Percentiles rank a stretch among this genome's conserved stretches.
phyloP scores from a whole-genome alignment of 2,888 invertebrate species.

The Adineta ricciae region DNA sequence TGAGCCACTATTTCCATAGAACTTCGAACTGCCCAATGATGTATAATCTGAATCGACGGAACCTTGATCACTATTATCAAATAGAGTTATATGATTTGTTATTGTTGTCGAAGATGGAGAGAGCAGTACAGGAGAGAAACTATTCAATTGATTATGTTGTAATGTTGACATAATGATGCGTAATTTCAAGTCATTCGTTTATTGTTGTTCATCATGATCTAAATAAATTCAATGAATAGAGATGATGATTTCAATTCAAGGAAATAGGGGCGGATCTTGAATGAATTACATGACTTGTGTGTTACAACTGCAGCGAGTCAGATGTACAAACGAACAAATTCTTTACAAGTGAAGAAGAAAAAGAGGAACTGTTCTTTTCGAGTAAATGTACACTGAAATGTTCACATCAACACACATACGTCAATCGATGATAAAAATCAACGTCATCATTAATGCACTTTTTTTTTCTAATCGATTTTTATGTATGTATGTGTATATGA shows the following conservation, averaged over 20 bases:
- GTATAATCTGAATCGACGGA: conserved; percentile 16
- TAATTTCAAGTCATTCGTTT: background rate
- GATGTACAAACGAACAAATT: background rate
- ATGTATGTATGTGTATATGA: background rate
- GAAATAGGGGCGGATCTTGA: background rate
- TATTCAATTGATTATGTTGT: background rate
- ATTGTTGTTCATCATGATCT: background rate
- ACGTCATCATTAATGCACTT: background rate
- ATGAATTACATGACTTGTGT: background rate
- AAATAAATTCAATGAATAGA: background rate
- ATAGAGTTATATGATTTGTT: background rate
- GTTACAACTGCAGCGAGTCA: background rate
- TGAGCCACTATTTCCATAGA: background rate
- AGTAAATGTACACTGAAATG: background rate
- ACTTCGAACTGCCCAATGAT: conserved; percentile 17
- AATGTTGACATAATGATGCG: background rate
- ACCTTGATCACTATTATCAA: conserved; percentile 11
- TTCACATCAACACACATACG: background rate
- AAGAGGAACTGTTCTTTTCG: background rate
- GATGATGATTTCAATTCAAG: background rate
- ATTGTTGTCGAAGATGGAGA: background rate
- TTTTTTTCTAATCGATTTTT: background rate
- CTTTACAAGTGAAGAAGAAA: background rate
- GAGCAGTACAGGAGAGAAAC: background rate
- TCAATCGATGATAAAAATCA: background rate